Conservation (phyloP, 1,140 invertebrate genomes). For the Heliconius melpomene region DNA sequence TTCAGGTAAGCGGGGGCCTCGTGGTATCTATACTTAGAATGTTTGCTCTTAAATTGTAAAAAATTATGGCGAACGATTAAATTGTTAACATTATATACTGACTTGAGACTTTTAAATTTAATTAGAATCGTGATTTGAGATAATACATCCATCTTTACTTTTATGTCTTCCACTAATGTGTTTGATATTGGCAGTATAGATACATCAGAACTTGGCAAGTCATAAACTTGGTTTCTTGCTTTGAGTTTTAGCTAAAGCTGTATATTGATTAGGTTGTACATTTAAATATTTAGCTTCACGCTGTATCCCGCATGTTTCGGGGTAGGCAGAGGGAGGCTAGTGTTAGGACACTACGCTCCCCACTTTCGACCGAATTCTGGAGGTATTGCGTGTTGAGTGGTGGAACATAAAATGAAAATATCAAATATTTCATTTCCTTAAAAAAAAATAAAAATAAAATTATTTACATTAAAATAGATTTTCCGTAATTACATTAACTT, state of each 20-base stretch:
- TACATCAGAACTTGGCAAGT: slow-evolving; percentile 31
- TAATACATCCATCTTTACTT: slow-evolving; percentile 36
- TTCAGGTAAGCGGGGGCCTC: slow-evolving; percentile 38
- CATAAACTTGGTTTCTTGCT: slow-evolving; percentile 20
- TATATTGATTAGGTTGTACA: not conserved
- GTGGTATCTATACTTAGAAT: slow-evolving; percentile 33
- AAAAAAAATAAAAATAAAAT: too few relatives aligned
- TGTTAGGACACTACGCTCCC: too few relatives aligned
- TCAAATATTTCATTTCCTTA: too few relatives aligned
- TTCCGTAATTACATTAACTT: too few relatives aligned
- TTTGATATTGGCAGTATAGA: slow-evolving; percentile 22
- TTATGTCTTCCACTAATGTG: slow-evolving; percentile 29
- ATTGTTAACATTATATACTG: slow-evolving; percentile 36
- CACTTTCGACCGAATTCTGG: too few relatives aligned
- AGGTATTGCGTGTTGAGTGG: too few relatives aligned
- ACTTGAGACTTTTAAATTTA: slow-evolving; percentile 38
- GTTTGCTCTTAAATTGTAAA: slow-evolving; percentile 35
- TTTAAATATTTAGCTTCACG: too few relatives aligned
- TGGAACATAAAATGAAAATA: too few relatives aligned
- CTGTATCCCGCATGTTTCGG: too few relatives aligned
- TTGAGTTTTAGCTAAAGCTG: slow-evolving; percentile 20
- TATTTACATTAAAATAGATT: too few relatives aligned
- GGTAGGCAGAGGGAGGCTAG: too few relatives aligned
- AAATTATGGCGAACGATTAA: slow-evolving; percentile 40
- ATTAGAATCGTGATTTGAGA: slow-evolving; percentile 42